Evolutionary conservation across 2,113 vertebrate genomes (phyloP).

Genomic region (Ivindomyrus marchei): DNA sequence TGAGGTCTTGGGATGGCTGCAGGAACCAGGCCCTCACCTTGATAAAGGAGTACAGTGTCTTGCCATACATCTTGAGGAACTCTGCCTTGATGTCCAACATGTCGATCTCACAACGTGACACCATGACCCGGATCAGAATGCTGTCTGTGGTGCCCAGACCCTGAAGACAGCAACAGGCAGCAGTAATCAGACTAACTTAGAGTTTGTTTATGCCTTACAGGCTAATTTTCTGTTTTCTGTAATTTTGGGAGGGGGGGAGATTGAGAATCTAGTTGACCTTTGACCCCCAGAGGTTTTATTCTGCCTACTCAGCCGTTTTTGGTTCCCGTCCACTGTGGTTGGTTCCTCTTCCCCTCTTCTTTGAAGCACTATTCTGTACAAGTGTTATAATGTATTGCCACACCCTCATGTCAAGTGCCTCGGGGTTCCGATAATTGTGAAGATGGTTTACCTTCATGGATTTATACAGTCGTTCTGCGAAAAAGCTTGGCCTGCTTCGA

Average conservation of each 20-base stretch:
- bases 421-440: not conserved
- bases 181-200: not conserved
- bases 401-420: not conserved
- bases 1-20: not conserved
- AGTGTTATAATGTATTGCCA: not conserved
- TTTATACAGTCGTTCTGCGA: constrained; percentile 87
- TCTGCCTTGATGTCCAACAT: constrained; percentile 83
- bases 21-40: constrained; percentile 64
- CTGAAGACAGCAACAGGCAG: constrained; percentile 45
- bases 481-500: constrained; percentile 73
- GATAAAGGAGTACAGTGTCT: constrained; percentile 89
- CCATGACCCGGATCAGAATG: constrained; percentile 86
- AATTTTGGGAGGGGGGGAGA: not conserved
- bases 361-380: not conserved
- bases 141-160: constrained; percentile 86
- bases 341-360: not conserved
- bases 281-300: not conserved
- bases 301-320: not conserved
- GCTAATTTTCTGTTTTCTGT: not conserved
- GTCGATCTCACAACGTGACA: constrained; percentile 83
- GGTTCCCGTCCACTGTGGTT: not conserved
- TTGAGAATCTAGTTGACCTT: not conserved
- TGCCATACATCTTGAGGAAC: constrained; percentile 81
- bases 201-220: not conserved
- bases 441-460: constrained; percentile 87